A percentile compares a stretch with the other conserved stretches of the same genome.
These are phyloP conservation scores for Zaprionus gabonicus DNA, from an alignment of 1,140 invertebrate genomes.

Conservation along the genomic window DNA sequence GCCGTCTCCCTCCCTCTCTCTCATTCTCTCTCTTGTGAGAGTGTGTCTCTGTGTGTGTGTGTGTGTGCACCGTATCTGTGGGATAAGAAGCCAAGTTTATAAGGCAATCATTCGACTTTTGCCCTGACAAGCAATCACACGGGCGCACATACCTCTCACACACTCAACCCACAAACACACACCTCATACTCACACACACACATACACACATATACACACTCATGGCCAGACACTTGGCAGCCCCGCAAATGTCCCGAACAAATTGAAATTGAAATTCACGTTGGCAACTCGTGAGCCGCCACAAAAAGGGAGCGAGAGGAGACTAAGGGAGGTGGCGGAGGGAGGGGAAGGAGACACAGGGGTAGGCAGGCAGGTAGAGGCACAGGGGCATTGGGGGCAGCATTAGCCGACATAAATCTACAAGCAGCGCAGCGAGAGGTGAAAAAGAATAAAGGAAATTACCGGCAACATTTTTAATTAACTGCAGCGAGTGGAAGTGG, in stretches of 20 bases:
- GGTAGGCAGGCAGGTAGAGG: neutral
- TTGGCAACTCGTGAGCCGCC: slow-evolving; percentile 27
- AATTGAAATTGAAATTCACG: slow-evolving; percentile 65
- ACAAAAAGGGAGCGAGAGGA: neutral
- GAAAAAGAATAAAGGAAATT: slow-evolving; percentile 38
- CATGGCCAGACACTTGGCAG: slow-evolving; percentile 24
- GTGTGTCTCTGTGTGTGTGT: neutral
- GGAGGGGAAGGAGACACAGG: neutral
- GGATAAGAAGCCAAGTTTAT: slow-evolving; percentile 35
- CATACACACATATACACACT: neutral
- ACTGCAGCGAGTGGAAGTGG: slow-evolving; percentile 40
- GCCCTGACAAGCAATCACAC: slow-evolving; percentile 42
- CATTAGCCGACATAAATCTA: slow-evolving; percentile 20
- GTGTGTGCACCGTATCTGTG: slow-evolving; percentile 5
- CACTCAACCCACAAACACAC: neutral
- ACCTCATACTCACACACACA: slow-evolving; percentile 2
- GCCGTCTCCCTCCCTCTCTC: neutral
- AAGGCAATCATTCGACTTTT: slow-evolving; percentile 44
- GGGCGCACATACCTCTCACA: slow-evolving; percentile 8
- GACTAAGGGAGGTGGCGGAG: neutral
- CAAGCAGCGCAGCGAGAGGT: neutral
- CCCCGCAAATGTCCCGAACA: slow-evolving; percentile 52
- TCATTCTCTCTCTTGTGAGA: neutral
- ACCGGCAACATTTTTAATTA: slow-evolving; percentile 73
- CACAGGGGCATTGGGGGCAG: neutral